Evolutionary conservation across 2,888 invertebrate species (phyloP).

Genomic region (Tillus elongatus): DNA sequence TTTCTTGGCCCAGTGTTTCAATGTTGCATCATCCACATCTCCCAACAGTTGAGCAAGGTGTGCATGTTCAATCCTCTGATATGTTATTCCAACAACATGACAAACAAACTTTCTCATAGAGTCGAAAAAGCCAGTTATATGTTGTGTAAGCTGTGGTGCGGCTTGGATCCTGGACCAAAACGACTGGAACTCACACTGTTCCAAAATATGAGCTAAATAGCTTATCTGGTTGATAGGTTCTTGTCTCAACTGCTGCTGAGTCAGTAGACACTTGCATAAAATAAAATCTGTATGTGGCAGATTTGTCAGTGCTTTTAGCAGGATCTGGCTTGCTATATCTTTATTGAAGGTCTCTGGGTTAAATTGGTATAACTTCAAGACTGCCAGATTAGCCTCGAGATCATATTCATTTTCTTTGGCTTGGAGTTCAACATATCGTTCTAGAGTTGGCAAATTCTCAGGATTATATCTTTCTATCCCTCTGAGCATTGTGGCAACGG

Average conservation of each 20-base stretch:
- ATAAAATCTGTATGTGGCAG: slow-evolving; percentile 97
- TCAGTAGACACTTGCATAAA: slow-evolving; percentile 91
- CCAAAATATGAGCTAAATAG: slow-evolving; percentile 80
- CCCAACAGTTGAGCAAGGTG: slow-evolving; percentile 79
- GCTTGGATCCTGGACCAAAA: slow-evolving; percentile 79
- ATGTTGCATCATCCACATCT: slow-evolving; percentile 74
- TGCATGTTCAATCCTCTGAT: slow-evolving; percentile 82
- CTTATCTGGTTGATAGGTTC: slow-evolving; percentile 82
- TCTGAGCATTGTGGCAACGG: slow-evolving; percentile 76
- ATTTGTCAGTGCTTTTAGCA: slow-evolving; percentile 92
- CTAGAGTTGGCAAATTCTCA: slow-evolving; percentile 81
- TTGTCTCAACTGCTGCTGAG: slow-evolving; percentile 70
- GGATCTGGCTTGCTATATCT: slow-evolving; percentile 78
- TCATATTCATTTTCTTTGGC: slow-evolving; percentile 90
- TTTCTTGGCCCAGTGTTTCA: slow-evolving; percentile 86
- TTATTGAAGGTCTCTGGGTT: slow-evolving; percentile 80
- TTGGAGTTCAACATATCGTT: slow-evolving; percentile 89
- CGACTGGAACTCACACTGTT: slow-evolving; percentile 84
- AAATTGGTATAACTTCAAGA: slow-evolving; percentile 94
- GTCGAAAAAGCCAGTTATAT: slow-evolving; percentile 85
- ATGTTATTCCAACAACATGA: slow-evolving; percentile 94
- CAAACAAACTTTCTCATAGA: slow-evolving; percentile 94
- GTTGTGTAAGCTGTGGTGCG: slow-evolving; percentile 65
- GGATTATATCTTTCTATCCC: slow-evolving; percentile 98
- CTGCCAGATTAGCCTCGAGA: slow-evolving; percentile 92